Evolutionary conservation across 2,797 vertebrate species (phyloP).

Genomic region (Salmo trutta): DNA sequence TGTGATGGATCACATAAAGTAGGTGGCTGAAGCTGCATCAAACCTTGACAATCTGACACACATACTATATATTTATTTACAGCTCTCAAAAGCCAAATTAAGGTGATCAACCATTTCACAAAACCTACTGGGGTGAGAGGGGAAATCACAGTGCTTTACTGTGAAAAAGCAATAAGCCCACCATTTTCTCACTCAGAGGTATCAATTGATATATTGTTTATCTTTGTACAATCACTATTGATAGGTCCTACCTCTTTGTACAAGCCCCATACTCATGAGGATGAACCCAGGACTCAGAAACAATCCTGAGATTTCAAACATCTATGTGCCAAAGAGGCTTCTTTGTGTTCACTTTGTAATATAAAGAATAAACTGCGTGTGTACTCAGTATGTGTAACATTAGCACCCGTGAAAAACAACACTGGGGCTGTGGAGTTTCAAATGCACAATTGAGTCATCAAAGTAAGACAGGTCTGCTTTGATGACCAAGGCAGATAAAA

Average conservation of each 20-base stretch:
- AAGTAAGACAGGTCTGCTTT: conserved; percentile 18
- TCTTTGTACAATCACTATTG: background rate
- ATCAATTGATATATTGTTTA: too few relatives aligned
- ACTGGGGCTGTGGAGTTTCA: background rate
- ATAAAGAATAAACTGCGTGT: background rate
- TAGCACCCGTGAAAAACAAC: background rate
- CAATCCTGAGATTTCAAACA: background rate
- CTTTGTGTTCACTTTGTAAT: background rate
- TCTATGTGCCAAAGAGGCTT: background rate
- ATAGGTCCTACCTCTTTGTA: background rate
- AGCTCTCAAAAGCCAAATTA: too few relatives aligned
- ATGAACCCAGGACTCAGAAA: background rate
- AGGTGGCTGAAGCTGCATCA: too few relatives aligned
- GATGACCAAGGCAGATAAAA: conserved; percentile 16
- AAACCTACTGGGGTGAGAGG: too few relatives aligned
- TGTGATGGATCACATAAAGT: background rate
- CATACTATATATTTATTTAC: too few relatives aligned
- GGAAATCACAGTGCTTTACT: too few relatives aligned
- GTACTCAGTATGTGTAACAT: background rate
- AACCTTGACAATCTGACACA: too few relatives aligned
- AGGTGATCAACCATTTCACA: too few relatives aligned
- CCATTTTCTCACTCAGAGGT: too few relatives aligned
- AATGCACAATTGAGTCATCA: conserved; percentile 8
- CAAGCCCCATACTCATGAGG: too few relatives aligned
- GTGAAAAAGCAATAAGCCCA: background rate